Conservation (phyloP, 2,888 invertebrate species). For the Bellardia bayeri region DNA sequence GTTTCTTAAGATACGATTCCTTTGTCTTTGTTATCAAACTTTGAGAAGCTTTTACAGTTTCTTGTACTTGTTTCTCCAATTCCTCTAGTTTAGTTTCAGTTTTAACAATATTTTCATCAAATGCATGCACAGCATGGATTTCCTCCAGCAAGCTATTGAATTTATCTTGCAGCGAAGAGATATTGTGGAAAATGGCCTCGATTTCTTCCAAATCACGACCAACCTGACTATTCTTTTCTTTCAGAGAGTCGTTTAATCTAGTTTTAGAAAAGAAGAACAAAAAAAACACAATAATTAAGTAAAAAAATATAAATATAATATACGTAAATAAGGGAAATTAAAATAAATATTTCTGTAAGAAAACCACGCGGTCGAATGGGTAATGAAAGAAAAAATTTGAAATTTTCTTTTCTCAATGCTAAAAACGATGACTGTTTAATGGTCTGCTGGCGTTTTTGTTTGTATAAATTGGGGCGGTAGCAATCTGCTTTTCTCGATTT, state of each 20-base stretch:
- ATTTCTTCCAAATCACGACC: conserved; percentile 91
- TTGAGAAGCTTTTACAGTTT: conserved; percentile 86
- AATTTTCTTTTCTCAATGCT: conserved; percentile 79
- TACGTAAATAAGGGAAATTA: not conserved
- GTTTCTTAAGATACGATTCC: conserved; percentile 87
- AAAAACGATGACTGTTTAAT: conserved; percentile 53
- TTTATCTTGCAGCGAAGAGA: conserved; percentile 88
- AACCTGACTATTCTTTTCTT: conserved; percentile 90
- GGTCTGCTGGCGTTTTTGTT: conserved; percentile 64
- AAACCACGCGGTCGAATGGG: conserved; percentile 69
- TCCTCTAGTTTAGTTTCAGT: conserved; percentile 87
- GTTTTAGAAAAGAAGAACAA: conserved; percentile 77
- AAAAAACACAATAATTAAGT: conserved; percentile 5
- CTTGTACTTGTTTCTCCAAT: conserved; percentile 86
- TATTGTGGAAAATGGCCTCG: conserved; percentile 89
- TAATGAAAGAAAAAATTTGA: not conserved
- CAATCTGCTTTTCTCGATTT: conserved; percentile 58
- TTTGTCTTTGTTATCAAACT: conserved; percentile 86
- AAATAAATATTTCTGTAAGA: conserved; percentile 18
- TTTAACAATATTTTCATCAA: conserved; percentile 89
- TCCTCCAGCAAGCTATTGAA: conserved; percentile 88
- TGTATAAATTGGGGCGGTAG: conserved; percentile 58
- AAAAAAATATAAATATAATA: not conserved
- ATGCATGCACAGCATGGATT: conserved; percentile 90
- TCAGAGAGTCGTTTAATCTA: conserved; percentile 92